Evolutionary conservation across 2,888 invertebrate genomes (phyloP).

Genomic region (Napeogenes sylphis): DNA sequence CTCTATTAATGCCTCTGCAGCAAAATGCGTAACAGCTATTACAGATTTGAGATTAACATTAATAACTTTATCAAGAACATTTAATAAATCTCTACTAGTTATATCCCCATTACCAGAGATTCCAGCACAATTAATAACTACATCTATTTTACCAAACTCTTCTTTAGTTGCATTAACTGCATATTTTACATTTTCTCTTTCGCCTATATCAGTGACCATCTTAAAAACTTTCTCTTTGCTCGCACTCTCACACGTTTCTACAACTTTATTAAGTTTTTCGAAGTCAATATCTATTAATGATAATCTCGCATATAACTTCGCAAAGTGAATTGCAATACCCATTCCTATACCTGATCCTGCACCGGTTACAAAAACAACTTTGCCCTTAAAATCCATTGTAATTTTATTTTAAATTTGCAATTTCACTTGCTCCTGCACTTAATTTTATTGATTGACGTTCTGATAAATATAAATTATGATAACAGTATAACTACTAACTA

Average conservation of each 20-base stretch:
- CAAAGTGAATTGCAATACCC: constrained; percentile 4
- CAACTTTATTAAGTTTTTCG: constrained; percentile 2
- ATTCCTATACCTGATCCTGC: constrained; percentile 3
- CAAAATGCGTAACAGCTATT: constrained; percentile 39
- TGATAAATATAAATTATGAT: too few relatives aligned
- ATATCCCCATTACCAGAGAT: constrained; percentile 37
- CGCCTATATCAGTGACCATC: not conserved
- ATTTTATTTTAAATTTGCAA: not conserved
- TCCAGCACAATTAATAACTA: constrained; percentile 12
- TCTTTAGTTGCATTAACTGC: constrained; percentile 4
- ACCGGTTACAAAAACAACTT: constrained; percentile 3
- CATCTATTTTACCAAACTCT: constrained; percentile 10
- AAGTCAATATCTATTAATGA: constrained; percentile 9
- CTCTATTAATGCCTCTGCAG: constrained; percentile 35
- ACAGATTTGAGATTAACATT: constrained; percentile 44
- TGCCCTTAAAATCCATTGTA: not conserved
- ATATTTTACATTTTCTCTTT: constrained; percentile 6
- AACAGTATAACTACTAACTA: too few relatives aligned
- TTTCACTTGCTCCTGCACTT: too few relatives aligned
- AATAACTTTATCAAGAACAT: constrained; percentile 40
- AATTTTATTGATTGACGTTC: too few relatives aligned
- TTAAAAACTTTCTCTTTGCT: constrained; percentile 11
- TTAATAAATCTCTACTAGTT: constrained; percentile 36
- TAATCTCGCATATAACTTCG: not conserved
- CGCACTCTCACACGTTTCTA: not conserved